These are phyloP conservation scores for Heliconius ethilla DNA, from an alignment of 2,888 invertebrate genomes.

Conservation along the genomic window DNA sequence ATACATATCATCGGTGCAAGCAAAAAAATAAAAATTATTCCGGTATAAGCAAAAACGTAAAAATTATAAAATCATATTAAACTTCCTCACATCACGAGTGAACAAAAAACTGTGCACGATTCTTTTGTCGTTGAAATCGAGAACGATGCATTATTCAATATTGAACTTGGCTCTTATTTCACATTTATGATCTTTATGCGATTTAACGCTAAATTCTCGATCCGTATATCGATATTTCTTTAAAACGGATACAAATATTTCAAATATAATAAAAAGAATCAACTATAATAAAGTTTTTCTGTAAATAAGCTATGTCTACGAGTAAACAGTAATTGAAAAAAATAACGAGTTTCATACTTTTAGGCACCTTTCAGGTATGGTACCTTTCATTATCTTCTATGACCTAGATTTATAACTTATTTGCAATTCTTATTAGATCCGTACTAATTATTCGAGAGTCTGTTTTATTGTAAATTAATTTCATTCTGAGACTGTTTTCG, in stretches of 20 bases:
- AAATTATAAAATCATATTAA: neutral
- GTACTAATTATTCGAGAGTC: slow-evolving; percentile 6
- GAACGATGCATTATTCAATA: neutral
- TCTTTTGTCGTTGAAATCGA: neutral
- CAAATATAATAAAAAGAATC: too few relatives aligned
- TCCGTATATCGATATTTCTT: too few relatives aligned
- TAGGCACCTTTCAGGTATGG: neutral
- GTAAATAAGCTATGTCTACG: neutral
- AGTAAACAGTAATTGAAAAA: neutral
- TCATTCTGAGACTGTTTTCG: slow-evolving; percentile 9
- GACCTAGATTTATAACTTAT: neutral
- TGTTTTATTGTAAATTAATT: slow-evolving; percentile 27
- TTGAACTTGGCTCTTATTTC: neutral
- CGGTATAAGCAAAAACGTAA: too few relatives aligned
- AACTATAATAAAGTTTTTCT: too few relatives aligned
- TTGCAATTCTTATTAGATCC: slow-evolving; percentile 15
- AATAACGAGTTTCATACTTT: neutral
- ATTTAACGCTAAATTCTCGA: too few relatives aligned
- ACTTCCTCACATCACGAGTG: neutral
- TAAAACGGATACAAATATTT: too few relatives aligned
- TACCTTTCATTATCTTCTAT: neutral
- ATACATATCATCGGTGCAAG: too few relatives aligned
- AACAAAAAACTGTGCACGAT: neutral
- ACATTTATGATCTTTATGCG: neutral
- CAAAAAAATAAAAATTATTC: too few relatives aligned